phyloP scores from a whole-genome alignment of 2,797 vertebrate species.

The Labeo calbasu region DNA sequence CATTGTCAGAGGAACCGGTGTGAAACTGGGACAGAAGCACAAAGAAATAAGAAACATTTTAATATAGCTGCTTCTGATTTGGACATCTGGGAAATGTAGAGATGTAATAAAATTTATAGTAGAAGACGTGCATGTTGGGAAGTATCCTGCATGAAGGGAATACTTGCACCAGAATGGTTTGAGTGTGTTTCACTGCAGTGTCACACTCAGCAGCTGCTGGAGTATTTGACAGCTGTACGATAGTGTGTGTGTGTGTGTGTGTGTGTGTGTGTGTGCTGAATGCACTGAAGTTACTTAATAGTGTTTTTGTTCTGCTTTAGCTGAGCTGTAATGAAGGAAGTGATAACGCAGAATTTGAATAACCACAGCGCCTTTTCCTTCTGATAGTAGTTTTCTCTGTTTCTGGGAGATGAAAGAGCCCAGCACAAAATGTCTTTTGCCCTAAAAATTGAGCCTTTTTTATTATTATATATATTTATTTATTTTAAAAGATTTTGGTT shows the following conservation, averaged over 20 bases:
- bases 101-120: neutral
- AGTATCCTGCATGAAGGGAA: neutral
- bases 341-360: neutral
- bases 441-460: neutral
- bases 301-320: constrained; percentile 21
- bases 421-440: neutral
- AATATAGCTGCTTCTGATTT: constrained; percentile 9
- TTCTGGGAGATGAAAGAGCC: neutral
- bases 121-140: neutral
- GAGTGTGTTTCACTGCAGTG: constrained; percentile 16
- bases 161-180: neutral
- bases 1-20: neutral
- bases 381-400: neutral
- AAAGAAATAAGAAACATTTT: neutral
- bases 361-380: neutral
- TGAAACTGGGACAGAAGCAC: constrained; percentile 11
- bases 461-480: too few relatives aligned
- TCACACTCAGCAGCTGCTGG: constrained; percentile 4
- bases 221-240: constrained; percentile 14
- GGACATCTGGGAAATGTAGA: neutral
- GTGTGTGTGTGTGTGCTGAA: neutral
- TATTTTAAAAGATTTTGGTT: too few relatives aligned
- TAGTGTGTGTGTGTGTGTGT: neutral
- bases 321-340: neutral
- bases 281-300: neutral